Base-by-base conservation (phyloP, 2,888 invertebrate genomes). In the Ramazzottius varieornatus region DNA sequence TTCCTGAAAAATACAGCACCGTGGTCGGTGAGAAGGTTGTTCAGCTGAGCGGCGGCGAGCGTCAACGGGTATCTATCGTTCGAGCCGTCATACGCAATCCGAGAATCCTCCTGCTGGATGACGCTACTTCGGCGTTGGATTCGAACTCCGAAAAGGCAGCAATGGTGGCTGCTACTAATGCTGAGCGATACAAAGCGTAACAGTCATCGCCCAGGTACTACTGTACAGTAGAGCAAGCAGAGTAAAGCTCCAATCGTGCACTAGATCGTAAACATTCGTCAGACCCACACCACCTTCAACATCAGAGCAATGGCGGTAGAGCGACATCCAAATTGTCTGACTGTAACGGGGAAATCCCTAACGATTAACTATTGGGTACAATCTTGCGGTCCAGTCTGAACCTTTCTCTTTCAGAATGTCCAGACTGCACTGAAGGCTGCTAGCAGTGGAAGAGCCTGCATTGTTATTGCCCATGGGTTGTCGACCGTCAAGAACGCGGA, bases 81-180 rank as follows among this genome's bases (percentile, higher is more conserved):
- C 70, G 79, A 63, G 79, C 79, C 1, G 69, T 79, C 1, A 72
- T 79, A 20, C 77, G 85, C 63, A 80, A 83, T 70, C 88, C 88
- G 0, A 82, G 81, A 70, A 83, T 88, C 69, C 77, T 80, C 8
- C 71, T 79, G 32, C 70, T 79, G 33, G 88, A 88, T 71, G 88
- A 88, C 75, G 88, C 88, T 0, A 89, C 89, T 1, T 87, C 87
- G 0, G 88, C 88, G 0, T 76, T 88, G 69, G 88, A 88, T 77
- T 83, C 84, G 1, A 83, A 84, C 69, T 86, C 85, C 69, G 89
- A 88, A 73, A 81, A 83, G 1, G 83, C 86, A 74, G 90, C 91
- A 0, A n/a, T n/a, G n/a, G n/a, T n/a, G n/a, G n/a, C n/a, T n/a
- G n/a, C n/a, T n/a, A n/a, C n/a, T n/a, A n/a, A n/a, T n/a, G n/a